These are phyloP conservation scores for Craniophora ligustri DNA, from an alignment of 2,888 invertebrate species.

Conservation along the genomic window DNA sequence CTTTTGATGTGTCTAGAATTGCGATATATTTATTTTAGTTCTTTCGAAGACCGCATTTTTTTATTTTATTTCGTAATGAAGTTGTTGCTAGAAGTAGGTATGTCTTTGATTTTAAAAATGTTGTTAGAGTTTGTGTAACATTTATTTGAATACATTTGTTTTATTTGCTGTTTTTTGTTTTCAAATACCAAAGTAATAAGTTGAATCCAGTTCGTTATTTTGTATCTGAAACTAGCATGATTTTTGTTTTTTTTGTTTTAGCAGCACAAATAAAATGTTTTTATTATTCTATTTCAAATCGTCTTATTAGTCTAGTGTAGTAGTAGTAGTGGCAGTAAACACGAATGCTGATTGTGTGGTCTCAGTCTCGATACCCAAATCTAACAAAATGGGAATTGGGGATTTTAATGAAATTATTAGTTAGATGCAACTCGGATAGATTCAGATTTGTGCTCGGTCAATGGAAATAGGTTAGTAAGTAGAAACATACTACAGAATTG, in stretches of 20 bases:
- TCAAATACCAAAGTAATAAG: neutral
- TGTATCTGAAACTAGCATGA: neutral
- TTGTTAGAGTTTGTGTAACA: neutral
- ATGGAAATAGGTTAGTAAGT: too few species aligned
- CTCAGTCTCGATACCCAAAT: too few species aligned
- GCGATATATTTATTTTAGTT: constrained; percentile 6
- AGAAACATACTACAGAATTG: too few species aligned
- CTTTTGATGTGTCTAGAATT: constrained; percentile 10
- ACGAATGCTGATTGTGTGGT: too few species aligned
- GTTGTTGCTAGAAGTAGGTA: constrained; percentile 6
- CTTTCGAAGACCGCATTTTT: neutral
- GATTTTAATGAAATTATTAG: too few species aligned
- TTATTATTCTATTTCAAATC: too few species aligned
- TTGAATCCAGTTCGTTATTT: constrained; percentile 4
- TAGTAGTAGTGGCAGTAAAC: too few species aligned
- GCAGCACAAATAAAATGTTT: too few species aligned
- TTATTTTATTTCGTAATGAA: constrained; percentile 17
- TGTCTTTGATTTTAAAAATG: constrained; percentile 11
- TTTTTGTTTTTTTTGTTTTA: neutral
- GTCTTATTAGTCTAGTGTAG: too few species aligned
- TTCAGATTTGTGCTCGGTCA: too few species aligned
- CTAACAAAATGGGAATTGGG: too few species aligned
- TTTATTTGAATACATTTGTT: constrained; percentile 1
- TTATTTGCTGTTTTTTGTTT: constrained; percentile 8
- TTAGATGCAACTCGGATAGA: too few species aligned